Conservation (phyloP, 2,797 vertebrate species). For the Danio kyathit region DNA sequence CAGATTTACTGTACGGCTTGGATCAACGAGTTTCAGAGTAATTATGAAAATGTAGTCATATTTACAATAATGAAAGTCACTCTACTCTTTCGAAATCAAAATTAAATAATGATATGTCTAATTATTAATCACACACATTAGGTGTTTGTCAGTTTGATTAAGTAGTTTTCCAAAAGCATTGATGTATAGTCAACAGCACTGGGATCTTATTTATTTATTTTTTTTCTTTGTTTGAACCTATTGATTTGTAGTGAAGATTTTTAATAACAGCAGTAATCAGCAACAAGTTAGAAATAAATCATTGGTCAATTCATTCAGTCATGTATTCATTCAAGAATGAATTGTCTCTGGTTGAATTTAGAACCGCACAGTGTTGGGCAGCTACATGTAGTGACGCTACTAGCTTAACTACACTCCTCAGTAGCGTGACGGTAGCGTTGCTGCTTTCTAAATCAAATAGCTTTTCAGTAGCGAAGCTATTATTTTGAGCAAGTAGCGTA, state of each 20-base stretch:
- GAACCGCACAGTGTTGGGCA: too few relatives aligned
- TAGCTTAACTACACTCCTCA: too few relatives aligned
- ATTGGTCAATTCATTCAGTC: neutral
- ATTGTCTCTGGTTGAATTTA: too few relatives aligned
- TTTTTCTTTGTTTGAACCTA: neutral
- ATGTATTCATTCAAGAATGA: neutral
- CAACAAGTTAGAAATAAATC: neutral
- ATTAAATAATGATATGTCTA: neutral
- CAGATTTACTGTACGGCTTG: slow-evolving; percentile 21
- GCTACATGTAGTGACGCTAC: too few relatives aligned
- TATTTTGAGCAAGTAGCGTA: too few relatives aligned
- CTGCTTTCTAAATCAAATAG: too few relatives aligned
- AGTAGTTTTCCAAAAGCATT: neutral
- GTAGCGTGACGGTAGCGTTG: too few relatives aligned
- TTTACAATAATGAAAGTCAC: neutral
- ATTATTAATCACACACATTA: neutral
- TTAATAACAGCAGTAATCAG: neutral
- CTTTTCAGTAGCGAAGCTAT: too few relatives aligned
- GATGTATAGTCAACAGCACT: neutral
- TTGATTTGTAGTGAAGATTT: too few relatives aligned
- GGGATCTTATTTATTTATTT: too few relatives aligned
- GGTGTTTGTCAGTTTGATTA: neutral
- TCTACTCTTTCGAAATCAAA: neutral
- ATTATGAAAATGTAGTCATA: neutral
- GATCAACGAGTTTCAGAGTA: neutral